phyloP scores from a whole-genome alignment of 2,113 vertebrate species.

The Sus scrofa region DNA sequence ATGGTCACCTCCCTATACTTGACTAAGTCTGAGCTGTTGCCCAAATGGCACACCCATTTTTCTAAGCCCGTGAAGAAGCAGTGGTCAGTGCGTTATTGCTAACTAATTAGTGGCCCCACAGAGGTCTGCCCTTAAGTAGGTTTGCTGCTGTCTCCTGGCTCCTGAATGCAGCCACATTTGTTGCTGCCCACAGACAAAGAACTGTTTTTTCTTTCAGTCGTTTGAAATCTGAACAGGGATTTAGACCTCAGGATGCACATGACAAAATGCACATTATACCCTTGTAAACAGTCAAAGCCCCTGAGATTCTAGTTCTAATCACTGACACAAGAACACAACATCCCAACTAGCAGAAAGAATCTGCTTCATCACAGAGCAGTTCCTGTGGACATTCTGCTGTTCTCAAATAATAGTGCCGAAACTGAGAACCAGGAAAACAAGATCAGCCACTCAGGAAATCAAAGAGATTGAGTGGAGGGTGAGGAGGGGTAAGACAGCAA shows the following conservation, averaged over 20 bases:
- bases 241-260: not conserved
- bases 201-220: not conserved
- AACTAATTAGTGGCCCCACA: not conserved
- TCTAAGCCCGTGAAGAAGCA: not conserved
- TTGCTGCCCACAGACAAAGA: not conserved
- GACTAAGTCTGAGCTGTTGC: not conserved
- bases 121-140: not conserved
- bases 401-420: constrained; percentile 5
- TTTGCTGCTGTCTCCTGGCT: not conserved
- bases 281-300: not conserved
- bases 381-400: not conserved
- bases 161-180: not conserved
- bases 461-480: not conserved
- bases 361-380: not conserved
- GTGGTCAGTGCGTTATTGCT: not conserved
- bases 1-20: not conserved
- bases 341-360: not conserved
- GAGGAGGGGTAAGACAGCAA: constrained; percentile 69
- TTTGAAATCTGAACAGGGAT: constrained; percentile 42
- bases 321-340: not conserved
- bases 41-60: not conserved
- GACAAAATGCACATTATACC: not conserved
- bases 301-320: not conserved
- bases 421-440: constrained; percentile 61
- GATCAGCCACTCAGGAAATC: constrained; percentile 69